Base-by-base conservation (phyloP, 2,888 invertebrate species). In the Drosophila hamatofila region DNA sequence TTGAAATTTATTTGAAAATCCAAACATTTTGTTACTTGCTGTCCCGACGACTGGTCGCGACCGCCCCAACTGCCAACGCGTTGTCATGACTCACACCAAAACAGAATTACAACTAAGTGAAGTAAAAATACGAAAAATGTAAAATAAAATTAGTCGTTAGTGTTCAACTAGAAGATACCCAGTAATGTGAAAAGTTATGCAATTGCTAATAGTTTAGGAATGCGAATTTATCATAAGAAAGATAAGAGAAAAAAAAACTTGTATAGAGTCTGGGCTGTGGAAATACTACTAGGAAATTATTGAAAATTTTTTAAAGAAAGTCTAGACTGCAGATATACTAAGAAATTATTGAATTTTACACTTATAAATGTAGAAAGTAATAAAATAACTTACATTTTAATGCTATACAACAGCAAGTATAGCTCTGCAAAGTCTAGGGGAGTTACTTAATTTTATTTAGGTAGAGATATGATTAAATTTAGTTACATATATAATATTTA, bases 1-100 rank as follows among this genome's bases (percentile, higher is more conserved):
- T 74, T 72, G 59, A 71, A 86, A 88, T 88, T 80, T 83, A 88
- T 88, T 83, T 56, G 61, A 49, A 89, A 83, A 83, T 83, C 70
- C 69, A 35, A 66, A 63, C 62, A 78, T 81, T 70, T 55, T 68
- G 69, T 58, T 48, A 44, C 55, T 41, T 55, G 46, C 57, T 52
- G 35, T 35, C 11, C 23, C 44, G 42, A 18, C 30, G 14, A 44
- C 23, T 52, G 35, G 27, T 51, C 42, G 42, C 42, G 21, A 35
- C 49, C 49, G 11, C n/a, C 35, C n/a, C 62, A 12, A n/a, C 39
- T 23, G n/a, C 46, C n/a, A 23, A 44, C 33, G 37, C 57, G 23
- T 39, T 30, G 62, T 52, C 75, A 72, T 86, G 81, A 77, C 78
- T 80, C 75, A 80, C 65, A 54, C 63, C 54, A 37, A 66, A 49